Evolutionary conservation across 2,113 vertebrate species (phyloP), one percentile per base, ranked within the genome.

Genomic region (Sapayoa aenigma): DNA sequence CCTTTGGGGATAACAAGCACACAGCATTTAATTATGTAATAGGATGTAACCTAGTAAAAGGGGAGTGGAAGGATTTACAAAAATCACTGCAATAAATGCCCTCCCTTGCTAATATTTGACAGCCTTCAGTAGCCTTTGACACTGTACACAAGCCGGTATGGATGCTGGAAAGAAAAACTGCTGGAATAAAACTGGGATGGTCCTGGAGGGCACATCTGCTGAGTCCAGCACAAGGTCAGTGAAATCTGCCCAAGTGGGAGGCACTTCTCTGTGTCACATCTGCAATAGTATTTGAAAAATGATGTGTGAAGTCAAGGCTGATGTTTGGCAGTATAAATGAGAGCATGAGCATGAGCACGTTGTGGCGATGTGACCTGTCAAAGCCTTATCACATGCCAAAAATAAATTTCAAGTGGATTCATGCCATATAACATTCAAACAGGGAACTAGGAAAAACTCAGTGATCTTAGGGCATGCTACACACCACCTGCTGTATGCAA

Each of bases 1-100:
- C 84, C 87, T 82, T 66, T 33, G 19, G 74, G 74, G 42, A 85
- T 84, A 85, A 85, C 69, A 75, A 82, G 72, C 56, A 60, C 28
- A 52, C 24, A 85, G 21, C 33, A 68, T 73, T 82, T 87, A 78
- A 79, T 95, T 92, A 89, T 44, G 41, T 60, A 92, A 87, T 41
- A 89, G 65, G 44, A 81, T 56, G 28, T 24, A 94, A 79, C 62
- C 56, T 68, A 56, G 30, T 56, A 78, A 81, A 90, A 89, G 0
- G 2, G 59, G 39, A 89, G 27, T 37, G 33, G 65, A 94, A 94
- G 56, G 39, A 60, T 27, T 83, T 56, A 5, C 1, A 71, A 62
- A 66, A 71, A 72, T 50, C 47, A 85, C 27, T 68, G 49, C 21
- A 60, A 35, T 39, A 53, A 50, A 42, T 4, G 1, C 28, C 8